Evolutionary conservation across 2,888 invertebrate genomes (phyloP), one percentile per base, ranked within the genome.

Genomic region (Phyllotreta striolata): DNA sequence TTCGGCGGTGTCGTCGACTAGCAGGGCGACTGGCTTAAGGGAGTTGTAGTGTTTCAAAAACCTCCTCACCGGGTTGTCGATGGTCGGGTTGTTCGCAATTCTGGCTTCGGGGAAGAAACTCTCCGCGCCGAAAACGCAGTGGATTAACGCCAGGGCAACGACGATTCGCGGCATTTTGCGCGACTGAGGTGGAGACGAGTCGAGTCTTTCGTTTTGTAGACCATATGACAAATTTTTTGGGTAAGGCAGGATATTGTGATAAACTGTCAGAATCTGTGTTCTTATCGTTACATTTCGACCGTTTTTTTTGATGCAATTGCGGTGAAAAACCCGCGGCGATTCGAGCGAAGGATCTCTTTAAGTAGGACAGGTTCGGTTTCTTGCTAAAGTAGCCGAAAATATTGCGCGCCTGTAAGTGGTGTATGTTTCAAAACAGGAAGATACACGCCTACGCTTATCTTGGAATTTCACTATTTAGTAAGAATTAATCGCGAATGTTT

Each of bases 181-280:
- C 52, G 64, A 52, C 47, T 52, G 7, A 56, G 49, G 47, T 43
- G 35, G 41, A 40, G 51, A 57, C 55, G 38, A 54, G 58, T 54
- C 60, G 56, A 39, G 63, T 65, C 24, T 24, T 24, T 24, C 69
- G 73, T 60, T 74, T 73, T 74, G 72, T 74, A 70, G 60, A 39
- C 55, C 43, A 68, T 64, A 71, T 78, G 77, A 79, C 78, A 74
- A 77, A 77, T 67, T 70, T n/a, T 62, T 63, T 77, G 77, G 78
- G 78, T 64, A 72, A 68, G 74, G 78, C 71, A 77, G 79, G 79
- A 79, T 76, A 77, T 79, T 78, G 77, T 77, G 74, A 24, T 70
- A 78, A 78, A 67, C 67, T 59, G 67, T 58, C 35, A 56, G 49
- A 67, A 59, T 44, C 61, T 51, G 65, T 66, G 65, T 68, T 69